Evolutionary conservation across 2,113 vertebrate genomes (phyloP).

Genomic region (Gymnarchus niloticus): DNA sequence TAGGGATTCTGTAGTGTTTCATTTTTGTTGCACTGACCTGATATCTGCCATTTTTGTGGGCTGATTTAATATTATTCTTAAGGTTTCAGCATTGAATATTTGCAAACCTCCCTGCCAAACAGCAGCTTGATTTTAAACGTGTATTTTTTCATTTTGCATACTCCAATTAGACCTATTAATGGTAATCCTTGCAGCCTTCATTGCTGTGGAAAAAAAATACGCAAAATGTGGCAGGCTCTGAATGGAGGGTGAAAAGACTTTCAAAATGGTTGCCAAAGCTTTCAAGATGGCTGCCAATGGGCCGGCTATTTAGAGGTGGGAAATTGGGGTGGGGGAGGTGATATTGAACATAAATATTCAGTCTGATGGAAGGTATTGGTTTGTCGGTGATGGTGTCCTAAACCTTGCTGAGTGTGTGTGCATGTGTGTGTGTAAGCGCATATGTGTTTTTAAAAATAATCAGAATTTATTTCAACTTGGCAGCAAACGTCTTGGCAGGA

Average conservation of each 20-base stretch:
- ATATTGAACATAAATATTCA: slow-evolving; percentile 38
- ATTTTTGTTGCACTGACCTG: not conserved
- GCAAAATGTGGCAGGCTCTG: slow-evolving; percentile 64
- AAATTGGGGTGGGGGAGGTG: slow-evolving; percentile 20
- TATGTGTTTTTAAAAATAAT: slow-evolving; percentile 39
- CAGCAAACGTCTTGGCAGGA: slow-evolving; percentile 76
- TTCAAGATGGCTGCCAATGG: slow-evolving; percentile 96
- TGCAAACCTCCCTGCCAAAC: not conserved
- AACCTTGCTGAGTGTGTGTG: slow-evolving; percentile 29
- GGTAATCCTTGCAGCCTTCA: slow-evolving; percentile 58
- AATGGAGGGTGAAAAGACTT: slow-evolving; percentile 75
- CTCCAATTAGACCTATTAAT: slow-evolving; percentile 48
- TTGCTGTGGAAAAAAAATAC: slow-evolving; percentile 68
- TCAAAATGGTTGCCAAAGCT: slow-evolving; percentile 98
- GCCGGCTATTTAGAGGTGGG: slow-evolving; percentile 43
- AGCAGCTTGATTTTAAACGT: not conserved
- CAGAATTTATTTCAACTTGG: slow-evolving; percentile 77
- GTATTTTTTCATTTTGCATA: slow-evolving; percentile 46
- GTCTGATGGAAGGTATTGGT: slow-evolving; percentile 55
- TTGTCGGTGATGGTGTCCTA: slow-evolving; percentile 42
- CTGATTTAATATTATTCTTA: not conserved
- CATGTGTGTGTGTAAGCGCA: not conserved
- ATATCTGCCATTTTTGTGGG: not conserved
- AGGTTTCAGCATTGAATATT: not conserved
- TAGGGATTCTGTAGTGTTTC: not conserved